Evolutionary conservation across 2,888 invertebrate species (phyloP).

Genomic region (Tribolium freemani): DNA sequence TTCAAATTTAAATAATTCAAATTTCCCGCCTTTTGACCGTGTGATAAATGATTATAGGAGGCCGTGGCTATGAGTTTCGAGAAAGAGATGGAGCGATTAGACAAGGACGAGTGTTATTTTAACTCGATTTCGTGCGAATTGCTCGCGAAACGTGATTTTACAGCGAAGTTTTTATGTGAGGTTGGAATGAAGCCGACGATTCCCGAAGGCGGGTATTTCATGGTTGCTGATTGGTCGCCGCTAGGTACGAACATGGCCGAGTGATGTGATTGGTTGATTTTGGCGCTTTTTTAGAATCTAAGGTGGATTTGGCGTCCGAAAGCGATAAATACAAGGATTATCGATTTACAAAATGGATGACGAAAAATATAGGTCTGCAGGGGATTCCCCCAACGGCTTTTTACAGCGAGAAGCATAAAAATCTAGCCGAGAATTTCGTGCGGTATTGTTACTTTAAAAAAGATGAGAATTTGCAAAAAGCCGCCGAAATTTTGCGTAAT

Average conservation of each 20-base stretch:
- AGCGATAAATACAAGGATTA: conserved; percentile 86
- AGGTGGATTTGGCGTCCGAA: conserved; percentile 79
- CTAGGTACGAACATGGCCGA: conserved; percentile 70
- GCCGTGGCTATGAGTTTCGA: conserved; percentile 93
- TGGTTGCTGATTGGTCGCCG: conserved; percentile 92
- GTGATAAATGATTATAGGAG: conserved; percentile 79
- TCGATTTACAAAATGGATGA: conserved; percentile 96
- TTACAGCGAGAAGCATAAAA: conserved; percentile 85
- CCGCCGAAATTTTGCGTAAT: conserved; percentile 75
- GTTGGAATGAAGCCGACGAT: conserved; percentile 92
- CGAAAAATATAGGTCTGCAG: conserved; percentile 91
- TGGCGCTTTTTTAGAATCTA: conserved; percentile 69
- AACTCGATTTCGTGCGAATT: conserved; percentile 81
- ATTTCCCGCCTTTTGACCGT: neutral
- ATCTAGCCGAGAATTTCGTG: conserved; percentile 86
- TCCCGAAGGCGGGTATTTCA: conserved; percentile 98
- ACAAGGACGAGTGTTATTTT: conserved; percentile 87
- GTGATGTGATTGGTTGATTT: conserved; percentile 24
- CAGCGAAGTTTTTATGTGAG: conserved; percentile 80
- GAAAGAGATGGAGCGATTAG: conserved; percentile 79
- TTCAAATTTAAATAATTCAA: neutral
- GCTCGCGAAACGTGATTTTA: conserved; percentile 82
- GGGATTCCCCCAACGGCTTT: conserved; percentile 96
- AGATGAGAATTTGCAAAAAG: conserved; percentile 79
- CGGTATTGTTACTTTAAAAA: conserved; percentile 96